A percentile compares a stretch with the other conserved stretches of the same genome.
These are phyloP conservation scores for Scrobipalpa atriplicella DNA, from an alignment of 2,888 invertebrate genomes.

Conservation along the genomic window DNA sequence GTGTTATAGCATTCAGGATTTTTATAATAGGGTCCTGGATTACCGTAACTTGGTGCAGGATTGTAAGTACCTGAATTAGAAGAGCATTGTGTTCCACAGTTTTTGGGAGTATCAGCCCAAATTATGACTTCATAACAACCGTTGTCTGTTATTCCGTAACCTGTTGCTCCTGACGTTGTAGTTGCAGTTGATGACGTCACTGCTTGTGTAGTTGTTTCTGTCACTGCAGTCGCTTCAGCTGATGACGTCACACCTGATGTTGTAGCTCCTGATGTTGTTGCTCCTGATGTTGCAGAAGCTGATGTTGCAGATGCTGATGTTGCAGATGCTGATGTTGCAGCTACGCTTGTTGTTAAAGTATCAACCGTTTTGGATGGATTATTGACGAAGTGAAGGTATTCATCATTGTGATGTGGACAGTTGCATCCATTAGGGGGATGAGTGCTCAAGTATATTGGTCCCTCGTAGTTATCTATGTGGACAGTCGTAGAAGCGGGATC, in stretches of 20 bases:
- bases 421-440: conserved; percentile 13
- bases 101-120: conserved; percentile 34
- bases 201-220: not conserved
- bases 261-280: not conserved
- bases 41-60: not conserved
- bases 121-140: not conserved
- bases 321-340: not conserved
- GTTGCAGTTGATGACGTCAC: not conserved
- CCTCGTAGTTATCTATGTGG: conserved; percentile 61
- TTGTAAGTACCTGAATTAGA: not conserved
- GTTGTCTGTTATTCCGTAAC: conserved; percentile 1
- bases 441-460: conserved; percentile 50
- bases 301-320: not conserved
- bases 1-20: not conserved
- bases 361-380: not conserved
- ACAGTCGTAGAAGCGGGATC: conserved; percentile 40
- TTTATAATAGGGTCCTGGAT: not conserved
- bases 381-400: not conserved
- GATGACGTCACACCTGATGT: not conserved
- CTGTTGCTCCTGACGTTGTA: not conserved
- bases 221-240: not conserved
- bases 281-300: not conserved
- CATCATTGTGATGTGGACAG: not conserved
- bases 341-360: not conserved
- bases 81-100: conserved; percentile 38